Base-by-base conservation (phyloP, 2,113 vertebrate species). In the Oreochromis spilurus region DNA sequence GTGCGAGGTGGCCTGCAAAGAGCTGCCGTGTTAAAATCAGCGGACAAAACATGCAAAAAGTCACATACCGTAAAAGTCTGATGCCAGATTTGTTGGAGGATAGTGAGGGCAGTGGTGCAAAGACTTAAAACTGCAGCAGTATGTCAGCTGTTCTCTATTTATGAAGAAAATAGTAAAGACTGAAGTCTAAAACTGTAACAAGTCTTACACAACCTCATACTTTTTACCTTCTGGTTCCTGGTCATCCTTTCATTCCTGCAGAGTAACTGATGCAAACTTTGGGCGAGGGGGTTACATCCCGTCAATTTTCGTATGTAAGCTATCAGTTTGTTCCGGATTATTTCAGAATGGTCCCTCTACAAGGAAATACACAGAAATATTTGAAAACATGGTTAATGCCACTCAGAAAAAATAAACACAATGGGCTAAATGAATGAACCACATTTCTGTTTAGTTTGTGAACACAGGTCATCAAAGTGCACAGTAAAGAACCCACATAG, bases 241-340 rank as follows among this genome's bases (percentile, higher is more conserved):
- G 91, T 92, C 1, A 86, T 10, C 3, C 0, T 40, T 67, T 86
- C 86, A 78, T 93, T 94, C 55, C 72, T 93, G 72, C 82, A 57
- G 40, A 95, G 13, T 12, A 92, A 38, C 65, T 95, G 94, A 87
- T 87, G 65, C 91, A 96, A 87, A 81, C 89, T 91, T 86, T 95
- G 95, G 19, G 92, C 7, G 3, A 96, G 87, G 12, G 94, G 83
- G 77, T 92, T 87, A 36, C 94, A 95, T 81, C 89, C 93, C 36
- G 90, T 95, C 58, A 96, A 89, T 38, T 89, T 81, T 9, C 94
- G 72, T 82, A 95, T 83, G 79, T 87, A 92, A 0, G 89, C 84
- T 0, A 94, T 80, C 54, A 95, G 79, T 43, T 87, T 86, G 31
- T 85, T 87, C 26, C 53, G 0, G 11, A 0, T 12, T 24, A 6